Percentiles rank a stretch among this genome's conserved stretches.
Evolutionary conservation across 1,140 invertebrate species (phyloP).

Genomic region (Phthorimaea operculella): DNA sequence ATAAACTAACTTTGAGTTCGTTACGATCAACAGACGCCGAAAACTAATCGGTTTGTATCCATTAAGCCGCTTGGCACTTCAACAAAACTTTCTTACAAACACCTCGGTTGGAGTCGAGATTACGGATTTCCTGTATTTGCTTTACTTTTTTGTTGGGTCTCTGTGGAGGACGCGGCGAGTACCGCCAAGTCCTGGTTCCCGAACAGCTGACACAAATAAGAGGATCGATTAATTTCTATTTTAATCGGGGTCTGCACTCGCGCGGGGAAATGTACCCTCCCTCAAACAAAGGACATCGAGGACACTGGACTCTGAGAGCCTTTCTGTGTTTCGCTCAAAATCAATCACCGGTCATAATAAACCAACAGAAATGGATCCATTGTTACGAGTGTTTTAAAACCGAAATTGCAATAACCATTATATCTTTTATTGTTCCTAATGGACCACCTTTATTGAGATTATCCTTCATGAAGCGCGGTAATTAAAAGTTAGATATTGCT

Average conservation of each 20-base stretch:
- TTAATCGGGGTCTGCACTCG: conserved; percentile 39
- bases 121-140: background rate
- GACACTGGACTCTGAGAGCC: conserved; percentile 30
- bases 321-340: conserved; percentile 30
- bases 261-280: conserved; percentile 21
- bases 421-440: too few relatives aligned
- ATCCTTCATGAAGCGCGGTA: too few relatives aligned
- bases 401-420: too few relatives aligned
- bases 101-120: background rate
- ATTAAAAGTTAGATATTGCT: too few relatives aligned
- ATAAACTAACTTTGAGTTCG: too few relatives aligned
- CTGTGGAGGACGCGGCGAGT: background rate
- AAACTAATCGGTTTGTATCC: too few relatives aligned
- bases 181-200: background rate
- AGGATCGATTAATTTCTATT: conserved; percentile 66
- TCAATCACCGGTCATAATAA: background rate
- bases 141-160: conserved; percentile 14
- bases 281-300: conserved; percentile 40
- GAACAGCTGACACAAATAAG: conserved; percentile 60
- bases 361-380: too few relatives aligned
- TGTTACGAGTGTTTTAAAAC: too few relatives aligned
- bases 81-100: too few relatives aligned
- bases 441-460: too few relatives aligned
- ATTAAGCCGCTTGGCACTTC: too few relatives aligned
- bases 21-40: too few relatives aligned